Conservation (phyloP, 2,888 invertebrate genomes). For the Hirtodrosophila cameraria region DNA sequence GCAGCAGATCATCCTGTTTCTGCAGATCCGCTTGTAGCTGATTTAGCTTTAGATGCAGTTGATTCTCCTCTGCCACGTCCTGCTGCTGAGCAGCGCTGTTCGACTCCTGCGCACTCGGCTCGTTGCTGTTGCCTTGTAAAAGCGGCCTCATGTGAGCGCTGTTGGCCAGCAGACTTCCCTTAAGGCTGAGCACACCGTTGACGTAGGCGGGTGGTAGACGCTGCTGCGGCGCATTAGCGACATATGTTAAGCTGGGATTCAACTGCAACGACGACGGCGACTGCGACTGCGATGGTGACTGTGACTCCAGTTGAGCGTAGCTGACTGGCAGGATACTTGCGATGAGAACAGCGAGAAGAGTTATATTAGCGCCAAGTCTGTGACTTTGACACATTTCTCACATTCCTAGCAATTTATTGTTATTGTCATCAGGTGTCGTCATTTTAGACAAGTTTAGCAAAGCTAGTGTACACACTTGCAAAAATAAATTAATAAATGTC, state of each 20-base stretch:
- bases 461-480: too few species aligned
- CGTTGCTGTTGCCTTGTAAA: background rate
- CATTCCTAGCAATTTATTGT: constrained; percentile 13
- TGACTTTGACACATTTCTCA: constrained; percentile 53
- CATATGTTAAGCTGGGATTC: background rate
- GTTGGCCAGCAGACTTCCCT: constrained; percentile 49
- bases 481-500: too few species aligned
- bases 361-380: constrained; percentile 12
- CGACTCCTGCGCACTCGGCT: background rate
- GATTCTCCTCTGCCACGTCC: background rate
- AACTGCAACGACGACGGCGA: background rate
- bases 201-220: constrained; percentile 48
- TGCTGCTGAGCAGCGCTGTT: background rate
- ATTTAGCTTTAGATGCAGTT: constrained; percentile 17
- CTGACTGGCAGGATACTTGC: constrained; percentile 10
- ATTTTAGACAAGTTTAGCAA: constrained; percentile 31
- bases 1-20: constrained; percentile 22
- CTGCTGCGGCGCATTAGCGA: background rate
- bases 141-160: background rate
- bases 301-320: background rate
- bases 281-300: background rate
- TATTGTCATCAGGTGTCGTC: constrained; percentile 9
- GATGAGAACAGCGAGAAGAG: constrained; percentile 19
- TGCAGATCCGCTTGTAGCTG: constrained; percentile 31
- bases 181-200: constrained; percentile 62